A percentile compares a stretch with the other conserved stretches of the same genome.
Conservation (phyloP, 2,113 vertebrate genomes). For the Pristiophorus japonicus region DNA sequence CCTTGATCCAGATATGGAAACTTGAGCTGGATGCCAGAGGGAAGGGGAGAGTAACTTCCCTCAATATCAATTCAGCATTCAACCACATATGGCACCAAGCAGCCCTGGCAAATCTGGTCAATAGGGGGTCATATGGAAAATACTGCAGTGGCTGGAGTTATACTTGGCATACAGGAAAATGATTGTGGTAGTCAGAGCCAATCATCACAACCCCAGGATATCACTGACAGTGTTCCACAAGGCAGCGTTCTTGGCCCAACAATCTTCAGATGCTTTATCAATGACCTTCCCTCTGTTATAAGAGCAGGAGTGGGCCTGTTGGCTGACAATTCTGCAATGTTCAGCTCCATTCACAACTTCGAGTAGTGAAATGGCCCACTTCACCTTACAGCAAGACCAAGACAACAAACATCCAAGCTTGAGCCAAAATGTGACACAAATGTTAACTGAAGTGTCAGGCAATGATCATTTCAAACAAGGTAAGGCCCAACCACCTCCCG, state of each 20-base stretch:
- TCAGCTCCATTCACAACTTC: no score
- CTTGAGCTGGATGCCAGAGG: not conserved
- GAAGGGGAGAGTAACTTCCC: not conserved
- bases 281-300: not conserved
- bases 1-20: no score
- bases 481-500: no score
- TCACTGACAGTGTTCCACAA: no score
- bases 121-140: not conserved
- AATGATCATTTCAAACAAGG: no score
- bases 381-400: no score
- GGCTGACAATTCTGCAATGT: no score
- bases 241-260: not conserved
- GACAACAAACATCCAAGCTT: no score
- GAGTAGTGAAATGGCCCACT: no score
- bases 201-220: not conserved
- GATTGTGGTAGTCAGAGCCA: not conserved
- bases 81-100: not conserved
- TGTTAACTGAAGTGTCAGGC: no score
- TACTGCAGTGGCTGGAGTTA: not conserved
- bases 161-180: not conserved
- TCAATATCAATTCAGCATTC: not conserved
- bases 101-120: not conserved
- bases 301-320: not conserved
- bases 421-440: no score
- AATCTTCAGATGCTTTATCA: not conserved